Conservation (phyloP, 2,888 invertebrate species). For the Spisula solida region DNA sequence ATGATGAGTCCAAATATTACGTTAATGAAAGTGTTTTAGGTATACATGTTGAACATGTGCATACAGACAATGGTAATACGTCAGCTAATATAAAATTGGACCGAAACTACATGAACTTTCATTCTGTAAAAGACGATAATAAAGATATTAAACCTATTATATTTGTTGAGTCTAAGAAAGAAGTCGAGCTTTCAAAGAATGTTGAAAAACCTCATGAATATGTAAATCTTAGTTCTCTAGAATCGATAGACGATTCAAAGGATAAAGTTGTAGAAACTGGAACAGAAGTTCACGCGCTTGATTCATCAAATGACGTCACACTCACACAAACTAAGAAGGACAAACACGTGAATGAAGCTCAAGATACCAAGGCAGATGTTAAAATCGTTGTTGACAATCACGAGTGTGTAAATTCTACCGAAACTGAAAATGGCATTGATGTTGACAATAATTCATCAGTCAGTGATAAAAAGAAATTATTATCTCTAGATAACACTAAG, state of each 20-base stretch:
- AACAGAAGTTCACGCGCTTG: not conserved
- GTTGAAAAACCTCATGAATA: conserved; percentile 59
- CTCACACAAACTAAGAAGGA: not conserved
- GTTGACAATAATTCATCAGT: not conserved
- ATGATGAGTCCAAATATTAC: conserved; percentile 50
- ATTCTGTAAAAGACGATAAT: conserved; percentile 29
- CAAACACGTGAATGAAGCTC: no score
- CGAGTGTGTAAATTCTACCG: not conserved
- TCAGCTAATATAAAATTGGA: conserved; percentile 5
- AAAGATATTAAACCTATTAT: conserved; percentile 12
- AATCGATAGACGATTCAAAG: conserved; percentile 16
- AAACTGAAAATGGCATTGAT: not conserved
- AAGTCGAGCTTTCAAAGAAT: not conserved
- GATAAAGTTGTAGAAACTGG: not conserved
- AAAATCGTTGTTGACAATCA: not conserved
- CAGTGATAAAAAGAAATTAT: conserved; percentile 23
- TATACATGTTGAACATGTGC: not conserved
- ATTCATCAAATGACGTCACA: no score
- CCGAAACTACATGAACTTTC: conserved; percentile 54
- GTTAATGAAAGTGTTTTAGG: conserved; percentile 65
- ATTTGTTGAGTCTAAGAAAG: not conserved
- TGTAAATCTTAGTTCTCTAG: conserved; percentile 52
- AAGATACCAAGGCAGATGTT: not conserved
- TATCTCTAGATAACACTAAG: not conserved
- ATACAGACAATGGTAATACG: not conserved